These are phyloP conservation scores for Sepioteuthis lessoniana DNA, from an alignment of 2,888 invertebrate species.

Conservation along the genomic window DNA sequence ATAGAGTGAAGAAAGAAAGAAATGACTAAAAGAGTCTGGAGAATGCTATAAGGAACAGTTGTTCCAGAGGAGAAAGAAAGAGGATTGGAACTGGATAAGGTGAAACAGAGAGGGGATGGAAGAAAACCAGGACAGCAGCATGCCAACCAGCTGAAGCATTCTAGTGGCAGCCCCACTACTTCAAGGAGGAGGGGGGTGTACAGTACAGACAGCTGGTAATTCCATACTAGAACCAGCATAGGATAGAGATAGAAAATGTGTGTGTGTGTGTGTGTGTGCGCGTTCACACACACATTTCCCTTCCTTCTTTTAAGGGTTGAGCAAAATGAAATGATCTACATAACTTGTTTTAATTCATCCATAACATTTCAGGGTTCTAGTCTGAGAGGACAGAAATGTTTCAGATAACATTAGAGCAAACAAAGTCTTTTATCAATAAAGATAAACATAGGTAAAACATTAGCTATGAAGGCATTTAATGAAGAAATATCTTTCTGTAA, in stretches of 20 bases:
- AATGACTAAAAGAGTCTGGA: neutral
- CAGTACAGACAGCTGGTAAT: neutral
- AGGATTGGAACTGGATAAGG: too few relatives aligned
- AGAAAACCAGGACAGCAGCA: neutral
- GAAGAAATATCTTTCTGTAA: neutral
- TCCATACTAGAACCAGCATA: neutral
- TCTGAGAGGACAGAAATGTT: too few relatives aligned
- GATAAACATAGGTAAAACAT: neutral
- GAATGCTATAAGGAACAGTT: neutral
- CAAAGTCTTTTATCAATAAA: neutral
- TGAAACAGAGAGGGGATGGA: too few relatives aligned
- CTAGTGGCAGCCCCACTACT: neutral
- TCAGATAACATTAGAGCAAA: neutral
- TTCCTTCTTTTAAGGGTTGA: neutral
- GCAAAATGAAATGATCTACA: too few relatives aligned
- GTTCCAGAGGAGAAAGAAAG: neutral
- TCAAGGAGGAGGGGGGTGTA: neutral
- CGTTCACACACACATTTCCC: too few relatives aligned
- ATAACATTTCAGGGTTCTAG: neutral
- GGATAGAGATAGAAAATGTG: too few relatives aligned
- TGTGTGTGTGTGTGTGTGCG: neutral
- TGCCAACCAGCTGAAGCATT: conserved; percentile 33
- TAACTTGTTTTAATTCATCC: neutral
- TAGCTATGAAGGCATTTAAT: neutral
- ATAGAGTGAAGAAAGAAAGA: neutral